Evolutionary conservation across 1,140 invertebrate species (phyloP), one percentile per base, ranked within the genome.

Genomic region (Cardiocondyla obscurior): DNA sequence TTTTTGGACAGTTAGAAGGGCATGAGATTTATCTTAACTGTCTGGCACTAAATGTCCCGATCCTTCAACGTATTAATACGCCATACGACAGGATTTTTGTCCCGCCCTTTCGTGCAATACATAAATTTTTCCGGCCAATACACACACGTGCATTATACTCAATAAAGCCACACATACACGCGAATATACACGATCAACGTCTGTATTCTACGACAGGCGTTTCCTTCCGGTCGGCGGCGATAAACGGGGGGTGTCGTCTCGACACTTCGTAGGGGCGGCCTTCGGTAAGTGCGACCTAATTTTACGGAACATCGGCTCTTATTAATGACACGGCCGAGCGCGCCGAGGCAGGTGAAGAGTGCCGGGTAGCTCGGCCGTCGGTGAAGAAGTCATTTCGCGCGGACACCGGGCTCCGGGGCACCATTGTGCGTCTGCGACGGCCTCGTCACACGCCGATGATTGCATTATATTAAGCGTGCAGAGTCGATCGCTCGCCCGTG

Each of bases 271-370:
- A n/a, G 57, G n/a, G 28, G 65, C 51, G n/a, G 46, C 25, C 49
- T 4, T 30, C 4, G 49, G 72, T 93, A 93, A 93, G 93, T 92
- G 91, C 91, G 90, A 92, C 88, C 90, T 93, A 93, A 93, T 94
- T 94, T 94, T 92, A 90, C 91, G 91, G 90, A 81, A 91, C 91
- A 93, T 93, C 89, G 90, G 90, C 82, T 91, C 90, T 92, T 92
- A 93, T 93, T 93, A 92, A 93, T 89, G 89, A 89, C 58, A 46
- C 73, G 46, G 81, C 84, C 74, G 82, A 82, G 72, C 87, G 85
- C 58, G n/a, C n/a, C n/a, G 81, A 83, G 73, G 81, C 81, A 82
- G 76, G 69, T 81, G 85, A 79, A 65, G 58, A 88, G 73, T 55
- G 55, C 58, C 10, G n/a, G n/a, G 28, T 72, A 42, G 44, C 58